These are phyloP conservation scores for Vidua chalybeata DNA, from an alignment of 2,113 vertebrate species.

Conservation along the genomic window DNA sequence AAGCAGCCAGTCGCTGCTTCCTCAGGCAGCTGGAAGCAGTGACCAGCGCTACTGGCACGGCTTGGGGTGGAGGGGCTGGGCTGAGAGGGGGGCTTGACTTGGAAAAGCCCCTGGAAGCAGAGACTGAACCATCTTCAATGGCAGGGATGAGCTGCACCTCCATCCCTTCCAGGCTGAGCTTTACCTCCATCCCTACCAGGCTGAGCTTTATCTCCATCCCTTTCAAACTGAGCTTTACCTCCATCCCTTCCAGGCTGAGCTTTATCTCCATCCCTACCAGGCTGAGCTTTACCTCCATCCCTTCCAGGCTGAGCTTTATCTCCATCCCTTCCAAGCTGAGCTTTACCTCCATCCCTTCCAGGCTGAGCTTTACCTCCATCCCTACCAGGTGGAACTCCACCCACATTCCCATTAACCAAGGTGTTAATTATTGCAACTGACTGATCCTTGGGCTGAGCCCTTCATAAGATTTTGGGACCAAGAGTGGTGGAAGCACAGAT, in stretches of 20 bases:
- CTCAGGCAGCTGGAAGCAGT: background rate
- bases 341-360: rapidly evolving
- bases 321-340: background rate
- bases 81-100: background rate
- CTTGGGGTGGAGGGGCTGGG: background rate
- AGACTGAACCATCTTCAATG: background rate
- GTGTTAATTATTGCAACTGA: background rate
- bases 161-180: background rate
- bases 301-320: background rate
- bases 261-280: background rate
- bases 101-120: background rate
- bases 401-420: background rate
- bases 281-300: background rate
- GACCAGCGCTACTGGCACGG: rapidly evolving
- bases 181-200: background rate
- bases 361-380: background rate
- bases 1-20: background rate
- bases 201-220: background rate
- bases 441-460: background rate
- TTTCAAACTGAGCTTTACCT: background rate
- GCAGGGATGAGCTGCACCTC: background rate
- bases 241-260: background rate
- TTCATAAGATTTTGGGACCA: background rate
- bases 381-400: background rate
- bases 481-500: background rate